Evolutionary conservation across 2,113 vertebrate genomes (phyloP), one percentile per base, ranked within the genome.

Genomic region (Indicator indicator): DNA sequence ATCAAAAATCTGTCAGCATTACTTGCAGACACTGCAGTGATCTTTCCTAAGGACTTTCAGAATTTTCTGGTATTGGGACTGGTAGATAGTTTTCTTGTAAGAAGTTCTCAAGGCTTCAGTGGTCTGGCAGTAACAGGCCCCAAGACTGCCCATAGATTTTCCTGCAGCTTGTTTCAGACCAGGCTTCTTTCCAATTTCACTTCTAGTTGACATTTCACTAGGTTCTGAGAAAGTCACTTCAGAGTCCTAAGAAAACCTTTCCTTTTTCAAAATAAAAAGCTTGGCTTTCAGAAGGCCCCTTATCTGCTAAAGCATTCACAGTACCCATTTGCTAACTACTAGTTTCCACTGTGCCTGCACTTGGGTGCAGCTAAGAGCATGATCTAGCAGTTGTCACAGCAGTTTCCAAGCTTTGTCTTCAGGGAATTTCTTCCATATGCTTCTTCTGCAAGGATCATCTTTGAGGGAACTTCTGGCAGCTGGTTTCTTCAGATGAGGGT

Each of bases 351-450:
- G n/a, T 77, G 55, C 30, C 83, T 92, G 52, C 10, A 6, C 69
- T 59, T 62, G 28, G 83, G 28, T 23, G 65, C 40, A 83, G 4
- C 86, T 59, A 46, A 56, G 30, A 64, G 42, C 90, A 70, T 73
- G 72, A 77, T 36, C 69, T 81, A 93, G 83, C 73, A 74, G 83
- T 86, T 90, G 89, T 93, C 86, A 90, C 65, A 78, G 86, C 60
- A 81, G 86, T 60, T 92, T 60, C 60, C 18, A 77, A 73, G 36
- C 80, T 90, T 2, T 60, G 58, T 84, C 93, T 88, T 76, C 14
- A 64, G 83, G 83, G 88, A 88, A 86, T 90, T 93, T 94, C 64
- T 88, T 86, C 88, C 88, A 77, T 90, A 80, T 93, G 91, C 32
- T 88, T 7, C 85, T 76, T 79, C 72, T 52, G 4, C 27, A 80